A percentile compares a stretch with the other conserved stretches of the same genome.
phyloP scores from a whole-genome alignment of 2,888 invertebrate species.

The Apocheima hispidaria region DNA sequence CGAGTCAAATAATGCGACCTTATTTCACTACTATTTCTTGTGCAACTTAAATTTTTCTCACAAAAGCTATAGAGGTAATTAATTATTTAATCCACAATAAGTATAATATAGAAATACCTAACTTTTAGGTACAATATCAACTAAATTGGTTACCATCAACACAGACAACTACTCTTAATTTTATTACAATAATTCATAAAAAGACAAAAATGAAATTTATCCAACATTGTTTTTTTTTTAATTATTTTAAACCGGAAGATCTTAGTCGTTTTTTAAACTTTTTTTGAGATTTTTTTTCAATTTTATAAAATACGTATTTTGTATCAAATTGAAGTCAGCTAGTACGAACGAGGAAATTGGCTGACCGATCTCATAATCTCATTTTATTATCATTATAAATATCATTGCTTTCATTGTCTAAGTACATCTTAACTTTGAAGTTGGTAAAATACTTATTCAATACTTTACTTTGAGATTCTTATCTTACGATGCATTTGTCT shows the following conservation, averaged over 20 bases:
- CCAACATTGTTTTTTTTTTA: constrained; percentile 73
- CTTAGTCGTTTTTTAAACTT: constrained; percentile 75
- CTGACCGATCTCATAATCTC: constrained; percentile 72
- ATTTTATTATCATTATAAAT: constrained; percentile 76
- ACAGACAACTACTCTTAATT: constrained; percentile 83
- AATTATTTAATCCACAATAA: constrained; percentile 81
- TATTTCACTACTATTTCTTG: constrained; percentile 81
- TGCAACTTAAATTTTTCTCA: constrained; percentile 80
- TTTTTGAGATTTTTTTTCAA: constrained; percentile 64
- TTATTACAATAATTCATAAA: constrained; percentile 80
- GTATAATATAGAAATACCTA: constrained; percentile 83
- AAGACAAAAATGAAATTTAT: constrained; percentile 78
- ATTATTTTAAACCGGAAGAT: constrained; percentile 77
- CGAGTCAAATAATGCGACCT: constrained; percentile 58
- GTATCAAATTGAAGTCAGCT: constrained; percentile 84
- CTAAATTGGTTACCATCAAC: constrained; percentile 84
- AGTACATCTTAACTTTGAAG: constrained; percentile 77
- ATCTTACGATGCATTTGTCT: constrained; percentile 83
- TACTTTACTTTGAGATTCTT: constrained; percentile 80
- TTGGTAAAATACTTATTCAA: constrained; percentile 85
- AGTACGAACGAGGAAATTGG: constrained; percentile 77
- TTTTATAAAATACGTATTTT: constrained; percentile 84
- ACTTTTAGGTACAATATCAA: constrained; percentile 79
- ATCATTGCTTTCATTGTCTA: constrained; percentile 82
- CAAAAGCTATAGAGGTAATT: constrained; percentile 85